Evolutionary conservation across 2,113 vertebrate genomes (phyloP), one percentile per base, ranked within the genome.

Genomic region (Xiphias gladius): DNA sequence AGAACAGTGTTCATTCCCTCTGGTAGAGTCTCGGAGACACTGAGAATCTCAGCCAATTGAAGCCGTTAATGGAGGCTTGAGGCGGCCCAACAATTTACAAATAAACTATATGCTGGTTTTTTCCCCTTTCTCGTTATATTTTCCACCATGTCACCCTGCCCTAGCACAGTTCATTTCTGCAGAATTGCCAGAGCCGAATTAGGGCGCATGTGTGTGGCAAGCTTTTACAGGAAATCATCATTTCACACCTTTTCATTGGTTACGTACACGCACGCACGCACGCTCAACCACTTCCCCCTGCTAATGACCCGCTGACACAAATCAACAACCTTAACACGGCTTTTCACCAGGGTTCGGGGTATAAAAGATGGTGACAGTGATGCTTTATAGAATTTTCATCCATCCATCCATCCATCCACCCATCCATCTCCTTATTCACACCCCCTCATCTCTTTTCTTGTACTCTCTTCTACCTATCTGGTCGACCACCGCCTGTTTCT

Each of bases 171-270:
- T 63, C 0, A 62, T 12, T 70, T 61, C 30, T 39, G 24, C 70
- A 28, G 1, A 1, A 43, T 2, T 30, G 19, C 63, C 50, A 48
- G 14, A 1, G 65, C 32, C 3, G 64, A n/a, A 41, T 41, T 8
- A 24, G 9, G 2, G 16, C 24, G 9, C n/a, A 2, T 58, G 35
- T 62, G 65, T 30, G 76, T 67, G 54, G 59, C 46, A 52, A 5
- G n/a, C 32, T 7, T 32, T 75, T 5, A 43, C 58, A 82, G 78
- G 66, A 90, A 84, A 69, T 67, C 69, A 57, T 92, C 55, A 48
- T 71, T 76, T 85, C 66, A 83, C 90, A 89, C 80, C 79, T 68
- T 84, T 84, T 79, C 69, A 83, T 89, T 43, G 66, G 70, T 43
- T 9, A 39, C 13, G 46, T 7, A 57, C 17, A 65, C 24, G 14